Base-by-base conservation (phyloP, 2,113 vertebrate genomes). In the Colius striatus region DNA sequence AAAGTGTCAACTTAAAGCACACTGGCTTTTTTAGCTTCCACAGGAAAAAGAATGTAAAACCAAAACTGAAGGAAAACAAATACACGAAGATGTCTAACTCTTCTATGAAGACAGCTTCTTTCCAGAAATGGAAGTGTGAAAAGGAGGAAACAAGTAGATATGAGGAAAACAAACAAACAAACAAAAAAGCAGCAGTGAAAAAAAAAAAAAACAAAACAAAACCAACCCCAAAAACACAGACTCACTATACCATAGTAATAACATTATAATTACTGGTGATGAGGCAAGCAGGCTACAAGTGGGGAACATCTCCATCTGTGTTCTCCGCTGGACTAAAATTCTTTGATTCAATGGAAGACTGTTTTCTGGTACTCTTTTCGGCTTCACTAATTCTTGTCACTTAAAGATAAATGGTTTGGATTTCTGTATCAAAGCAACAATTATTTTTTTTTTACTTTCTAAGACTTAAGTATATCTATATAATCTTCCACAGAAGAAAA, bases 281-380 rank as follows among this genome's bases (percentile, higher is more conserved):
- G 95, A 95, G 92, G 93, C 94, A 96, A 95, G 95, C 89, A 92
- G 93, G 94, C 93, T 94, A 90, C 94, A 95, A 89, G 92, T 81
- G 77, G 90, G 91, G 89, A 94, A 92, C 85, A 95, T 92, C 93
- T 94, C 93, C 79, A 93, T 92, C 94, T 85, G 89, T 89, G 87
- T 54, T 95, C 84, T 95, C 82, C 72, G 80, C 61, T 94, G 88
- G 85, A 80, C 91, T 96, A 90, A 93, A 96, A 90, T 71, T 89
- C 89, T 94, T 91, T 90, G 73, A 93, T 90, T 95, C 93, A 92
- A 30, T 86, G 76, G 79, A 95, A 94, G 93, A 92, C 17, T 89
- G 83, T 61, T 94, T 96, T 71, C 93, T 93, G 90, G 91, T 61
- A 93, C 45, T 83, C 83, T 95, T 95, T 95, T 95, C 76, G 47